phyloP scores from a whole-genome alignment of 2,113 vertebrate genomes.

The Trematomus loennbergii region DNA sequence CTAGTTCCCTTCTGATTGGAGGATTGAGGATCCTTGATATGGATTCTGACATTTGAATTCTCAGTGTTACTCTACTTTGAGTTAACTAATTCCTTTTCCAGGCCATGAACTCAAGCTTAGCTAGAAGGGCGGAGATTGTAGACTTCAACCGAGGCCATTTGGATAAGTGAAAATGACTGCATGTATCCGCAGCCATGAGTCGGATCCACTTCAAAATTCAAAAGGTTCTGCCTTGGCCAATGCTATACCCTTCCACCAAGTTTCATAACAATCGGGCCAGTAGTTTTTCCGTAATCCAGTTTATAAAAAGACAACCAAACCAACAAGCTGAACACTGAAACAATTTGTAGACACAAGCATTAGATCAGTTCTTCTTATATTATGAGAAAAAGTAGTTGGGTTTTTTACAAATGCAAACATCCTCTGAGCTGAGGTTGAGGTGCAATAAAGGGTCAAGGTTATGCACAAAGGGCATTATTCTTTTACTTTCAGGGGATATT shows the following conservation, averaged over 20 bases:
- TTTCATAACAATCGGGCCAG: too few relatives aligned
- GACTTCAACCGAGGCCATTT: too few relatives aligned
- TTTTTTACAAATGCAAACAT: conserved; percentile 39
- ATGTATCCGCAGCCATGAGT: too few relatives aligned
- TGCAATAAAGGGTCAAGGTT: conserved; percentile 63
- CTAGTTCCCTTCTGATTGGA: conserved; percentile 9
- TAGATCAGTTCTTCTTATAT: conserved; percentile 11
- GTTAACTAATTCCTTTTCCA: conserved; percentile 10
- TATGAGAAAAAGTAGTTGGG: background rate
- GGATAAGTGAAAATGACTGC: too few relatives aligned
- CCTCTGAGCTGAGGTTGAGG: conserved; percentile 43
- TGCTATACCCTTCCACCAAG: too few relatives aligned
- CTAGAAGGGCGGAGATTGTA: too few relatives aligned
- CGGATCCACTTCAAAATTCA: too few relatives aligned
- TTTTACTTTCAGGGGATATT: conserved; percentile 60
- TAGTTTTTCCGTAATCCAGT: too few relatives aligned
- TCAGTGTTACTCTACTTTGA: background rate
- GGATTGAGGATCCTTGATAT: conserved; percentile 17
- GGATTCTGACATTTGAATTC: conserved; percentile 8
- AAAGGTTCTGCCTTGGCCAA: too few relatives aligned
- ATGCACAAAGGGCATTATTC: conserved; percentile 78
- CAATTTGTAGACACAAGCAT: background rate
- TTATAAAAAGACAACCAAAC: too few relatives aligned
- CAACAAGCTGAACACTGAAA: too few relatives aligned
- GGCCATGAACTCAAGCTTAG: conserved; percentile 1